These are phyloP conservation scores for Ianthella basta DNA, from an alignment of 37 sponge, comb jelly and placozoan species.

Conservation along the genomic window DNA sequence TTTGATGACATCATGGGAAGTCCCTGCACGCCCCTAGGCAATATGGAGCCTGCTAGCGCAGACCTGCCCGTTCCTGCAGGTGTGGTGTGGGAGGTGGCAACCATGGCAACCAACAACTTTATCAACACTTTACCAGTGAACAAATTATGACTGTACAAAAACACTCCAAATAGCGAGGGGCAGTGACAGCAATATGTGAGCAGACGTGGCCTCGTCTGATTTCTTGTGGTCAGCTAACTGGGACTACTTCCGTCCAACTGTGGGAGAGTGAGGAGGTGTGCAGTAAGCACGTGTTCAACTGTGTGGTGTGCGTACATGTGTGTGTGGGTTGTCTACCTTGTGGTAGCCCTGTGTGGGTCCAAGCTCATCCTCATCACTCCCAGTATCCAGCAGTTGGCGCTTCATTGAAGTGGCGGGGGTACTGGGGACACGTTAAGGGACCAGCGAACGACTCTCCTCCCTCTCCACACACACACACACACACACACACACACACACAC, in stretches of 20 bases:
- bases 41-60: too few relatives aligned
- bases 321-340: neutral
- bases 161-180: too few relatives aligned
- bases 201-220: neutral
- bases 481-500: slow-evolving; percentile 44
- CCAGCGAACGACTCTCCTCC: slow-evolving; percentile 19
- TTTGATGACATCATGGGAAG: too few relatives aligned
- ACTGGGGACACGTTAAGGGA: too few relatives aligned
- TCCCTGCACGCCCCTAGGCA: too few relatives aligned
- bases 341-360: slow-evolving; percentile 24
- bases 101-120: neutral
- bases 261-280: neutral
- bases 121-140: neutral
- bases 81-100: neutral
- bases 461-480: slow-evolving; percentile 42
- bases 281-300: too few relatives aligned
- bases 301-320: too few relatives aligned
- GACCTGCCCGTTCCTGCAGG: too few relatives aligned
- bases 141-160: too few relatives aligned
- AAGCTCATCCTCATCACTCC: slow-evolving; percentile 17
- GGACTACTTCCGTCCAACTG: neutral
- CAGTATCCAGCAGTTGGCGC: neutral
- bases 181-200: neutral
- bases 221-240: neutral
- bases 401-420: neutral